Percentiles rank a stretch among this genome's conserved stretches.
Conservation (phyloP, 1,140 invertebrate genomes). For the Apis dorsata region DNA sequence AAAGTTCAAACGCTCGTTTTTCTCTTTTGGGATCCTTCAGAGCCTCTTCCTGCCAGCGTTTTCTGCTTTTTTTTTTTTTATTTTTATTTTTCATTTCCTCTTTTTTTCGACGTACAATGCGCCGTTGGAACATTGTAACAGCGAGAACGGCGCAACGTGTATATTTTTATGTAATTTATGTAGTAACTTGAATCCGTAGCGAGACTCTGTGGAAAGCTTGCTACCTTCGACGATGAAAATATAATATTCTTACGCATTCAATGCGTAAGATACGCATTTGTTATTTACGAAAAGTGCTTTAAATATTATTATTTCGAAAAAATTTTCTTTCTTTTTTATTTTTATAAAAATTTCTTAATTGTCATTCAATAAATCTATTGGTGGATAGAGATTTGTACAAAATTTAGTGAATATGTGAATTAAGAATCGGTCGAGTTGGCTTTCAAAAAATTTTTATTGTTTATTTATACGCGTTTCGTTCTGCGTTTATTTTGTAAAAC, state of each 20-base stretch:
- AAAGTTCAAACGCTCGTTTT: slow-evolving; percentile 39
- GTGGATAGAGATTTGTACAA: too few relatives aligned
- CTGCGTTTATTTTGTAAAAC: not conserved
- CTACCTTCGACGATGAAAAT: not conserved
- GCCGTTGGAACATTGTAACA: not conserved
- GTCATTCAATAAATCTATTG: too few relatives aligned
- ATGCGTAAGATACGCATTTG: not conserved
- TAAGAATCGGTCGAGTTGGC: too few relatives aligned
- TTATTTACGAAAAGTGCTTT: not conserved
- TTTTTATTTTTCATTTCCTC: not conserved
- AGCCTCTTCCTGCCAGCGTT: slow-evolving; percentile 15
- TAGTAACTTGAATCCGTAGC: not conserved
- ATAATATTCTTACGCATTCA: not conserved
- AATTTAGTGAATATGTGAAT: too few relatives aligned
- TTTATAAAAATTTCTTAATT: too few relatives aligned
- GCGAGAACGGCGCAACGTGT: not conserved
- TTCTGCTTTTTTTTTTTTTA: not conserved
- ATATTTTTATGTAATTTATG: slow-evolving; percentile 15
- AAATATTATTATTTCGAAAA: not conserved
- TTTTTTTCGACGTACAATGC: not conserved
- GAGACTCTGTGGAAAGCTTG: not conserved
- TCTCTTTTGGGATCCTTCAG: slow-evolving; percentile 19
- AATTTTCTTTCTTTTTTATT: too few relatives aligned
- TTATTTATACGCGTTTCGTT: not conserved
- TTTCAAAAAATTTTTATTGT: too few relatives aligned